Evolutionary conservation across 2,888 invertebrate species (phyloP), one percentile per base, ranked within the genome.

Genomic region (Drosophila mimica): DNA sequence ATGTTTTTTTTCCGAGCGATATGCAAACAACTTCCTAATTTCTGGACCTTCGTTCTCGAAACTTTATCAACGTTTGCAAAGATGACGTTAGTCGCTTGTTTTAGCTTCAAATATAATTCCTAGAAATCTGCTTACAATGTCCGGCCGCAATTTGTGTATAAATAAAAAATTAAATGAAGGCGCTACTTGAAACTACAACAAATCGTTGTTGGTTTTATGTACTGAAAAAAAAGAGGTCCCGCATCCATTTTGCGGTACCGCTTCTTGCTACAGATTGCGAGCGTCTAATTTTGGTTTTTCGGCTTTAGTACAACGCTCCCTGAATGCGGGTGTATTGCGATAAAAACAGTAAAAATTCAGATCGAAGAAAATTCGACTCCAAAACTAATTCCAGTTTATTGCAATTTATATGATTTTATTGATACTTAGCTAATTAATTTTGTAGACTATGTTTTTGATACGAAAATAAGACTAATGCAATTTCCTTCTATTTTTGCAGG

Each of bases 401-500:
- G 25, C 25, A 25, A 25, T 25, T 25, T 25, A 25, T 25, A 25
- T 25, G 25, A 3, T 25, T 25, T 25, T 25, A 25, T 25, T 25
- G 25, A 25, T 2, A 2, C 25, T 25, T 25, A 3, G 25, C 25
- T 25, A 25, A 25, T 25, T 34, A 28, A n/a, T 6, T n/a, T n/a
- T 3, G 3, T 20, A 6, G 13, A 3, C 20, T 3, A 43, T 6
- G 13, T 15, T 25, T 25, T 25, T 25, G 15, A 46, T 4, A 46
- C 46, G 25, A 46, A 46, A 25, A 4, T 25, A 1, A 25, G 4
- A 2, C 36, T 31, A n/a, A 69, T 74, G 20, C 31, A 4, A 30
- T 67, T 38, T 49, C 40, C 57, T 57, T 70, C 73, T 75, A 61
- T 81, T 74, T 56, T 85, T 89, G 64, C 88, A 85, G 85, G 85